phyloP scores from a whole-genome alignment of 2,888 invertebrate species.

The Girardia tigrina region DNA sequence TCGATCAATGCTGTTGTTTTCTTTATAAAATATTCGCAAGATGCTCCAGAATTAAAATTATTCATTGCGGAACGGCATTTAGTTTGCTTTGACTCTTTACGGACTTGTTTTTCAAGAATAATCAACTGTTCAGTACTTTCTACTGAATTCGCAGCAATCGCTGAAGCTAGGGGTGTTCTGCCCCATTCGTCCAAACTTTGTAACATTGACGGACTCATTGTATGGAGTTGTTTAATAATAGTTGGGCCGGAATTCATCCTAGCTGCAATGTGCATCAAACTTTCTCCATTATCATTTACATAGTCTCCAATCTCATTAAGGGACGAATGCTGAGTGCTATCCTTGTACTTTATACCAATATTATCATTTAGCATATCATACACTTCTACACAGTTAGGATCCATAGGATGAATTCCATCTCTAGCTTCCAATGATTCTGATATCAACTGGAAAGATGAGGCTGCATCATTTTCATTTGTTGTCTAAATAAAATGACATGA shows the following conservation, averaged over 20 bases:
- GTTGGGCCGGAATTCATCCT: not conserved
- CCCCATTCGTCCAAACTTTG: constrained; percentile 8
- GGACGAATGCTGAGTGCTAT: not conserved
- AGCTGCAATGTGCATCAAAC: not conserved
- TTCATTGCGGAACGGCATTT: not conserved
- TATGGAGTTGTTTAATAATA: not conserved
- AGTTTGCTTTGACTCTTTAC: not conserved
- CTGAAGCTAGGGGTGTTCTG: not conserved
- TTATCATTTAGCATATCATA: not conserved
- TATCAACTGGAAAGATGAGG: not conserved
- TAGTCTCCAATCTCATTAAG: not conserved
- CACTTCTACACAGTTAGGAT: not conserved
- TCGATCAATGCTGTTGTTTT: constrained; percentile 13
- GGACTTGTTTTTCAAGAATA: not conserved
- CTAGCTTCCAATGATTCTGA: not conserved
- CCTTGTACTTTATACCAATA: not conserved
- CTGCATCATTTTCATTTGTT: not conserved
- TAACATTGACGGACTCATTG: constrained; percentile 9
- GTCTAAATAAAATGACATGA: not conserved
- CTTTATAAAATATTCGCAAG: constrained; percentile 3
- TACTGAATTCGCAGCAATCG: not conserved
- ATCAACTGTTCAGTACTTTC: not conserved
- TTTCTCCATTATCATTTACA: constrained; percentile 13
- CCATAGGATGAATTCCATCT: not conserved
- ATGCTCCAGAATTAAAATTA: not conserved